Base-by-base conservation (phyloP, 2,888 invertebrate species). In the Trilocha varians region DNA sequence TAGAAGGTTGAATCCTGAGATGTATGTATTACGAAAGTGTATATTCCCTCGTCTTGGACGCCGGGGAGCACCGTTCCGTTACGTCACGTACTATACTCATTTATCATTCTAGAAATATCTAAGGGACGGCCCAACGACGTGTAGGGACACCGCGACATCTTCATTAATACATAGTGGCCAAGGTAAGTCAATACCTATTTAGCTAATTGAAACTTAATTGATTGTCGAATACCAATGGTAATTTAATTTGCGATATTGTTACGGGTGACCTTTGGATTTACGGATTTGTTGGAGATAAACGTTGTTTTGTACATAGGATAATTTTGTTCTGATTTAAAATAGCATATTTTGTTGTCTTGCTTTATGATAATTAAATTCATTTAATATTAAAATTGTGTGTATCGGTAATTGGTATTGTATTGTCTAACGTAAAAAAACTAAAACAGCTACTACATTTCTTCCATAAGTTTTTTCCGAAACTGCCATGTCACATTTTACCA, bases 31-130 rank as follows among this genome's bases (percentile, higher is more conserved):
- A 25, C 25, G 25, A 25, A 25, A 25, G 25, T 25, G 25, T 25
- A 25, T 25, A 25, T 25, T 25, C 25, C 25, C 25, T 25, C 25
- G 25, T 25, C 46, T 49, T 47, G 57, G 62, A 60, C 64, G 57
- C 57, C 43, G 36, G 63, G 62, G 63, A 65, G 57, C 58, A 48
- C 46, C 47, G 47, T 49, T 48, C 54, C 65, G 53, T 70, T 64
- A 66, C 66, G 57, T 67, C 70, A 73, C 72, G 70, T 70, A 51
- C 55, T 45, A 54, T 53, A 56, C 60, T 65, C 71, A 72, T 75
- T 73, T 70, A 74, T 74, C 74, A 74, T 72, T 64, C 65, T 51
- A 62, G 62, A 67, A 64, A 68, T 66, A 67, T 67, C 62, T 57
- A 48, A 63, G 62, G 62, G 65, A 62, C 57, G 55, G 53, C 55